Percentiles rank a stretch among this genome's conserved stretches.
phyloP scores from a whole-genome alignment of 2,888 invertebrate species.

The Athrips mouffetella region DNA sequence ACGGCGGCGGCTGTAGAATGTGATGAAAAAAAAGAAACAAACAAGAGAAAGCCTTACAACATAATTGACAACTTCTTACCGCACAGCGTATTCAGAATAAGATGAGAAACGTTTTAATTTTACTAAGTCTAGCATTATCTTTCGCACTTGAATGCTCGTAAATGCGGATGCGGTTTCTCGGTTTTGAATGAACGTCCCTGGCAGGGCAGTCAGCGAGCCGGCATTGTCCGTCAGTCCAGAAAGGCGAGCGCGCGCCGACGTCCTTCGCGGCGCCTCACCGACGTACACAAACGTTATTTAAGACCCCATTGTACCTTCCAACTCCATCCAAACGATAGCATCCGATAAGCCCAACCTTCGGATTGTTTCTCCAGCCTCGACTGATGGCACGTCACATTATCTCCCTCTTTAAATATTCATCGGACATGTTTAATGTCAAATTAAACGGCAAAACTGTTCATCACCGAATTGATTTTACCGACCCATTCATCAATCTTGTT shows the following conservation, averaged over 20 bases:
- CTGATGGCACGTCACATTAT: conserved; percentile 67
- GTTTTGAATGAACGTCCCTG: conserved; percentile 43
- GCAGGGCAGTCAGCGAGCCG: conserved; percentile 52
- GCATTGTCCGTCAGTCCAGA: conserved; percentile 69
- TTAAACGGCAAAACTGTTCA: conserved; percentile 66
- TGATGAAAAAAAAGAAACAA: too few relatives aligned
- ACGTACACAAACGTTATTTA: conserved; percentile 69
- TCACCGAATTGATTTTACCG: conserved; percentile 65
- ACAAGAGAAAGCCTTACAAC: too few relatives aligned
- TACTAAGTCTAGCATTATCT: conserved; percentile 39
- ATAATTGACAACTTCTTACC: too few relatives aligned
- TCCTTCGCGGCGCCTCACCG: conserved; percentile 67
- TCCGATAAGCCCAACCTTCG: conserved; percentile 48
- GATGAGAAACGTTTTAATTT: conserved; percentile 20
- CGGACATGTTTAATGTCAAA: conserved; percentile 69
- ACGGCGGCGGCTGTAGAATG: too few relatives aligned
- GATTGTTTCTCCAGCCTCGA: conserved; percentile 57
- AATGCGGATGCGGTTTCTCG: conserved; percentile 49
- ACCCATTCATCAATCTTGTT: conserved; percentile 66
- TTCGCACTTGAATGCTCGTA: conserved; percentile 52
- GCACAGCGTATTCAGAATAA: conserved; percentile 5
- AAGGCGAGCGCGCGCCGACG: conserved; percentile 46
- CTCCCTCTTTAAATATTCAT: conserved; percentile 28
- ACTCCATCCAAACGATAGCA: conserved; percentile 60
- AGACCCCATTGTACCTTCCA: conserved; percentile 67